Conservation (phyloP, 2,888 invertebrate species). For the Matsumyia berberina region DNA sequence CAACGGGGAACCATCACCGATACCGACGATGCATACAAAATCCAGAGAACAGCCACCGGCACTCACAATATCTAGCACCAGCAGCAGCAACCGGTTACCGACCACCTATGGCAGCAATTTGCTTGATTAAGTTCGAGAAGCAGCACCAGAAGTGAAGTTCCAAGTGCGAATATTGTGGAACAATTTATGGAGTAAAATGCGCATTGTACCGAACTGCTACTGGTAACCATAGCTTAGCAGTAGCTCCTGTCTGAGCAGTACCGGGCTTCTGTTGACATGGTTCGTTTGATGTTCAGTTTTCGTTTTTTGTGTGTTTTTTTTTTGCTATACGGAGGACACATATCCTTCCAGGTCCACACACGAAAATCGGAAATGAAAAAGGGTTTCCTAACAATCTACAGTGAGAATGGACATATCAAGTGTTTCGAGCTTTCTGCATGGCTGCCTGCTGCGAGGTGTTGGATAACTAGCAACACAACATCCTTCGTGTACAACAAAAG, state of each 20-base stretch:
- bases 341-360: slow-evolving; percentile 10
- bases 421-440: slow-evolving; percentile 51
- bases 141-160: slow-evolving; percentile 28
- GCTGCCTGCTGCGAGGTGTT: slow-evolving; percentile 29
- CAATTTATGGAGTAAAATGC: slow-evolving; percentile 74
- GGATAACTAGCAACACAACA: slow-evolving; percentile 16
- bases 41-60: slow-evolving; percentile 51
- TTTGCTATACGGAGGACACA: slow-evolving; percentile 5
- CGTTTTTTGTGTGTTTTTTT: background rate
- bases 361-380: slow-evolving; percentile 22
- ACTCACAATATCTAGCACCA: slow-evolving; percentile 22
- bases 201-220: slow-evolving; percentile 66
- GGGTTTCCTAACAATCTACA: slow-evolving; percentile 29
- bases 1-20: background rate
- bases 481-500: slow-evolving; percentile 13
- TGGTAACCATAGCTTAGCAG: slow-evolving; percentile 15
- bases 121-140: slow-evolving; percentile 72
- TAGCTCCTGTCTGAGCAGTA: slow-evolving; percentile 23
- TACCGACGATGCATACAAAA: slow-evolving; percentile 30
- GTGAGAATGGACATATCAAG: slow-evolving; percentile 14
- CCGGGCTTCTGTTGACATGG: slow-evolving; percentile 55
- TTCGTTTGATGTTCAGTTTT: slow-evolving; percentile 47
- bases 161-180: slow-evolving; percentile 66
- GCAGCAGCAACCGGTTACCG: slow-evolving; percentile 45
- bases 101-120: slow-evolving; percentile 70